Percentiles rank a stretch among this genome's conserved stretches.
Conservation (phyloP, 2,797 vertebrate genomes). For the Bovichtus variegatus region DNA sequence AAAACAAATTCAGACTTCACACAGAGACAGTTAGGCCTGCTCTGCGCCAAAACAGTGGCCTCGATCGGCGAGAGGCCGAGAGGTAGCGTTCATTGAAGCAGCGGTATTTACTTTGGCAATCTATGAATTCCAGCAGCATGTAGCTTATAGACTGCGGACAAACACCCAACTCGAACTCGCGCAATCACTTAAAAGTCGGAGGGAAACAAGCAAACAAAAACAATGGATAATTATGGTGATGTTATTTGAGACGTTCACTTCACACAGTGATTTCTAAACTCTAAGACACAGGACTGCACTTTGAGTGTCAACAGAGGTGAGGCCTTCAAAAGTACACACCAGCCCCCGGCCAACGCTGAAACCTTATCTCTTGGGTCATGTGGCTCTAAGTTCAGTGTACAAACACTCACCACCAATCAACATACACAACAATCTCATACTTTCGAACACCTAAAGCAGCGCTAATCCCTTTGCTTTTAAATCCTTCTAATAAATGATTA, state of each 20-base stretch:
- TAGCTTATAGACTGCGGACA: conserved; percentile 47
- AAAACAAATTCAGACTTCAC: conserved; percentile 79
- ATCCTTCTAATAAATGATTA: not conserved
- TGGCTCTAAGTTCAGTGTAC: conserved; percentile 67
- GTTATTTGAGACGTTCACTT: conserved; percentile 36
- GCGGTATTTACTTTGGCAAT: conserved; percentile 53
- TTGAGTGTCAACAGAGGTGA: conserved; percentile 65
- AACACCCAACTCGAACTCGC: conserved; percentile 38
- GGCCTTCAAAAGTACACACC: conserved; percentile 74
- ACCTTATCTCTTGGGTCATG: conserved; percentile 81
- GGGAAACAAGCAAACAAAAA: conserved; percentile 28
- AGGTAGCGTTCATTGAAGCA: conserved; percentile 42
- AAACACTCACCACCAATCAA: conserved; percentile 59
- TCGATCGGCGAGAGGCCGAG: conserved; percentile 16
- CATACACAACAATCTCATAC: conserved; percentile 31
- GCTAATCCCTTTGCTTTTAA: not conserved
- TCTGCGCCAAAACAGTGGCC: conserved; percentile 42
- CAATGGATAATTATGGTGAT: conserved; percentile 30
- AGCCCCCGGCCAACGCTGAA: conserved; percentile 65
- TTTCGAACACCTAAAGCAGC: conserved; percentile 18
- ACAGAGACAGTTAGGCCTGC: conserved; percentile 50
- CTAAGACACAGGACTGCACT: conserved; percentile 50
- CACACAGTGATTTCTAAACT: conserved; percentile 37
- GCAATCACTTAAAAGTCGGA: conserved; percentile 39
- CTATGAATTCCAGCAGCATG: conserved; percentile 49